A percentile compares a stretch with the other conserved stretches of the same genome.
phyloP scores from a whole-genome alignment of 2,888 invertebrate genomes.

The Stenodema calcarata region DNA sequence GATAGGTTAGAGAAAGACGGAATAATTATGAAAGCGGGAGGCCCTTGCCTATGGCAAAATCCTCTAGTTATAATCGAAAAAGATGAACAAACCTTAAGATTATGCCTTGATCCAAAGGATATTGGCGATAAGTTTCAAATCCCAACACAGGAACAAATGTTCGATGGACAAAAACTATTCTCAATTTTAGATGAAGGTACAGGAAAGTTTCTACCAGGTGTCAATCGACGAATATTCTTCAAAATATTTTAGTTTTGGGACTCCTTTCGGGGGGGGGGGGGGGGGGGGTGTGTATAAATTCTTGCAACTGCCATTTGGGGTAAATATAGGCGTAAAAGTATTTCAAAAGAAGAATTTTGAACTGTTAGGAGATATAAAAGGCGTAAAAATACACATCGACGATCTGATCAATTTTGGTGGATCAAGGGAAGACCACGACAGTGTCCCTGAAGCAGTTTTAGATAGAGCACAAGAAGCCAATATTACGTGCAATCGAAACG shows the following conservation, averaged over 20 bases:
- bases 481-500: constrained; percentile 50
- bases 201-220: constrained; percentile 50
- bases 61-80: constrained; percentile 60
- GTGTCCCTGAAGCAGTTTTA: constrained; percentile 41
- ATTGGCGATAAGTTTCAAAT: constrained; percentile 26
- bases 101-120: constrained; percentile 43
- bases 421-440: constrained; percentile 48
- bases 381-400: constrained; percentile 49
- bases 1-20: constrained; percentile 55
- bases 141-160: constrained; percentile 27
- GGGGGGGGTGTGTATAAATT: no score
- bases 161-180: constrained; percentile 33
- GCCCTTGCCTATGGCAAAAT: constrained; percentile 60
- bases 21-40: constrained; percentile 55
- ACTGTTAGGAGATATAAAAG: no score
- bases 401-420: constrained; percentile 39
- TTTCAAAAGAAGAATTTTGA: constrained; percentile 47
- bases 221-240: constrained; percentile 48
- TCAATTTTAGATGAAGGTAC: constrained; percentile 46
- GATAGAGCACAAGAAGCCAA: constrained; percentile 48
- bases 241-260: constrained; percentile 48
- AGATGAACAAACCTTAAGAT: constrained; percentile 56
- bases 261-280: constrained; percentile 50
- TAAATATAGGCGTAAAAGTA: constrained; percentile 40
- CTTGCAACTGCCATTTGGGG: constrained; percentile 46